A percentile compares a stretch with the other conserved stretches of the same genome.
Conservation (phyloP, 1,140 invertebrate species). For the Armadillidium nasatum region DNA sequence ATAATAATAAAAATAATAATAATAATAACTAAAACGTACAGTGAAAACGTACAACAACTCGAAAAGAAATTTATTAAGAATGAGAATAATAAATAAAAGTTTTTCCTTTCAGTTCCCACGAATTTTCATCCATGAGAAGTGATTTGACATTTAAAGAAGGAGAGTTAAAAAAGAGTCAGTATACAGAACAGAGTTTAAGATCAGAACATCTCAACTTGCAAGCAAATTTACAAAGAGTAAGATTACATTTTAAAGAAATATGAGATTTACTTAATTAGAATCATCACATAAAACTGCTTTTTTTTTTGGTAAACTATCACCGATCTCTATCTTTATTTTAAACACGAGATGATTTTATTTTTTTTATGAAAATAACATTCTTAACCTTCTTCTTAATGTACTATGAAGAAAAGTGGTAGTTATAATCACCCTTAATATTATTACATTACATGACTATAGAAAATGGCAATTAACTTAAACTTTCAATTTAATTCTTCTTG, state of each 20-base stretch:
- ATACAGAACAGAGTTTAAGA: conserved; percentile 54
- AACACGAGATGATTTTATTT: too few species aligned
- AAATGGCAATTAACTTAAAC: background rate
- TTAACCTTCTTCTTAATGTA: too few species aligned
- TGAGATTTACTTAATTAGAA: too few species aligned
- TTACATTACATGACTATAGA: background rate
- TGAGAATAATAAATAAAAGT: too few species aligned
- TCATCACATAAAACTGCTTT: too few species aligned
- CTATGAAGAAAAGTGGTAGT: too few species aligned
- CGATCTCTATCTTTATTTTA: too few species aligned
- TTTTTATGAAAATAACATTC: too few species aligned
- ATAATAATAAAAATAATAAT: background rate
- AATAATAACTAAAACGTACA: too few species aligned
- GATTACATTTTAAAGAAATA: background rate
- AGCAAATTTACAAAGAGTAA: conserved; percentile 53
- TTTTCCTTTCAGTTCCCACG: conserved; percentile 43
- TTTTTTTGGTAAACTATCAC: too few species aligned
- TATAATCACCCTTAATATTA: background rate
- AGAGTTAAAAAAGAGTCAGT: conserved; percentile 56
- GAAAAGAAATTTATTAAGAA: too few species aligned
- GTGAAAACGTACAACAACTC: too few species aligned
- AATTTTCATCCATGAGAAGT: conserved; percentile 54
- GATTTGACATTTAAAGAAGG: conserved; percentile 58
- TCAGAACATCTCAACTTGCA: conserved; percentile 56
- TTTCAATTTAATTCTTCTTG: background rate